Evolutionary conservation across 2,797 vertebrate genomes (phyloP).

Genomic region (Eleutherodactylus coqui): DNA sequence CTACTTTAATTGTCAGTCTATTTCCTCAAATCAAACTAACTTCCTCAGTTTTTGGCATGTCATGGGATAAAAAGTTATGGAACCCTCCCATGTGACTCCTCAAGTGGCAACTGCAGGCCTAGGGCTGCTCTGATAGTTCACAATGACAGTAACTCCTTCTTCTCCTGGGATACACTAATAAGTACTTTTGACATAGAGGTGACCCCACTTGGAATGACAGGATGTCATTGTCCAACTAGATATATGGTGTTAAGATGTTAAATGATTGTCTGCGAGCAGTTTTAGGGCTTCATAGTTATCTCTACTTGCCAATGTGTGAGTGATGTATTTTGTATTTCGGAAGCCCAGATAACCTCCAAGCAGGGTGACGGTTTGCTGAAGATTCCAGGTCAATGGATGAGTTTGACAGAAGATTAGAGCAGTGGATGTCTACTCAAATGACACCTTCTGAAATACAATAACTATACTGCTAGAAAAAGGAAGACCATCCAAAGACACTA

Average conservation of each 20-base stretch:
- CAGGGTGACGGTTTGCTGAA: background rate
- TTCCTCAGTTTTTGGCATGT: background rate
- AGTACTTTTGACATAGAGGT: conserved; percentile 28
- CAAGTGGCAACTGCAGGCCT: background rate
- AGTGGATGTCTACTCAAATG: background rate
- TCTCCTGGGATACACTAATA: conserved; percentile 19
- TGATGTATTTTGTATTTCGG: conserved; percentile 15
- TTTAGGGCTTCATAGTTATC: background rate
- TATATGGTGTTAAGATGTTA: conserved; percentile 35
- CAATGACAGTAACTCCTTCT: conserved; percentile 24
- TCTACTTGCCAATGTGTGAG: background rate
- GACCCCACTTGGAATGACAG: conserved; percentile 42
- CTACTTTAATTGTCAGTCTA: background rate
- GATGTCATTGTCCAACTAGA: conserved; percentile 22
- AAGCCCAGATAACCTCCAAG: conserved; percentile 8
- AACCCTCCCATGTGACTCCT: conserved; percentile 1
- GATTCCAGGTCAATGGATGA: conserved; percentile 6
- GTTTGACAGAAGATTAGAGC: conserved; percentile 16
- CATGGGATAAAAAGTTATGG: background rate
- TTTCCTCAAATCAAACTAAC: background rate
- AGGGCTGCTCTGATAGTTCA: background rate
- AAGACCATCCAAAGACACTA: background rate
- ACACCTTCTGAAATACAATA: background rate
- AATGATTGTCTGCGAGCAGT: background rate
- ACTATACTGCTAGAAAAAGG: background rate